A percentile compares a stretch with the other conserved stretches of the same genome.
phyloP scores from a whole-genome alignment of 2,888 invertebrate species.

The Cephus nigrinus region DNA sequence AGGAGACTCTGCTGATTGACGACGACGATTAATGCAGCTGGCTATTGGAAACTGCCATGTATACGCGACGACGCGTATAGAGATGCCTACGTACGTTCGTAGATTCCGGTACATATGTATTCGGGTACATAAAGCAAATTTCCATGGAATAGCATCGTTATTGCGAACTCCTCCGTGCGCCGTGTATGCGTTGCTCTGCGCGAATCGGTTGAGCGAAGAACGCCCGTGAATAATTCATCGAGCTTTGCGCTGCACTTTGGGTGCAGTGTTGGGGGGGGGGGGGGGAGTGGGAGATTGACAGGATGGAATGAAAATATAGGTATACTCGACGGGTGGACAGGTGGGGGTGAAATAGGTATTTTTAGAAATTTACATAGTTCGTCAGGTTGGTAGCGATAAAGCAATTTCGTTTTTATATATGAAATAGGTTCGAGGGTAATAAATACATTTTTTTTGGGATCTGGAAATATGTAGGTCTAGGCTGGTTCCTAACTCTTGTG shows the following conservation, averaged over 20 bases:
- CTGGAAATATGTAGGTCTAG: background rate
- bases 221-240: conserved; percentile 43
- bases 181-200: background rate
- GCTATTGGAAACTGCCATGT: conserved; percentile 6
- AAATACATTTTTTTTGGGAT: too few species aligned
- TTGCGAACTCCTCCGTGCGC: background rate
- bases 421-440: background rate
- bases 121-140: background rate
- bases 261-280: background rate
- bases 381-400: background rate
- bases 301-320: background rate
- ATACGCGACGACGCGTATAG: background rate
- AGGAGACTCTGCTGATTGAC: conserved; percentile 41
- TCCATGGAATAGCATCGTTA: background rate
- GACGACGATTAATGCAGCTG: conserved; percentile 44
- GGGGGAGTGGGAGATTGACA: background rate
- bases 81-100: background rate
- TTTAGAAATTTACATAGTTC: background rate
- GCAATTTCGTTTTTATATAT: background rate
- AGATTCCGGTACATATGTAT: background rate
- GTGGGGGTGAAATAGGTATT: background rate
- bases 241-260: conserved; percentile 17
- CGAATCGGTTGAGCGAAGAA: conserved; percentile 24
- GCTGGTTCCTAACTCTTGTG: background rate
- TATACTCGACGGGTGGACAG: background rate